Base-by-base conservation (phyloP, 2,888 invertebrate species). In the Ectemnius cavifrons region DNA sequence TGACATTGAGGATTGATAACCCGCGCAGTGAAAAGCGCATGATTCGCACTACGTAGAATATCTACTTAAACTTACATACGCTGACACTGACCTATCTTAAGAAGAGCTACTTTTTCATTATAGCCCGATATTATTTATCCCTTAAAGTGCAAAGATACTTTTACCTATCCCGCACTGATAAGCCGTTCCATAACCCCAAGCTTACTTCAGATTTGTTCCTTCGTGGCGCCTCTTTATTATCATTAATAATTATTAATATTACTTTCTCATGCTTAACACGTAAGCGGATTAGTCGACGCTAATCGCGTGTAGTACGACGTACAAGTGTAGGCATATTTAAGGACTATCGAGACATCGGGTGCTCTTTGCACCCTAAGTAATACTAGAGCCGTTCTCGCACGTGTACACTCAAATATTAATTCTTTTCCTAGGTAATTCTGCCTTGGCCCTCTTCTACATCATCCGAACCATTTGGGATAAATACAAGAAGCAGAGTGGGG, bases 1-100 rank as follows among this genome's bases (percentile, higher is more conserved):
- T 78, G 78, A 77, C 78, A 69, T 71, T 56, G 68, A 78, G 66
- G 67, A 71, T 73, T 71, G 70, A 65, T 77, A 66, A 73, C 66
- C 64, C 45, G n/a, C 77, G 76, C 77, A 76, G 52, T 23, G n/a
- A 14, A 52, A n/a, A 52, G 52, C 14, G 52, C 52, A 52, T 14
- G 52, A 4, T 52, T 52, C 52, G 52, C 37, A 37, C 58, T 16
- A 16, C 16, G 23, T 20, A 20, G 11, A 46, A 28, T 61, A 46
- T 28, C 64, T 64, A 71, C 57, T 76, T 76, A 62, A 67, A 61
- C 13, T 4, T 37, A 6, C 11, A 37, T 37, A 37, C 37, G 5
- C 11, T 37, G 8, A 37, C 37, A 37, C 37, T 37, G 37, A 37
- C 37, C 37, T 37, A 37, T 37, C 37, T 6, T 37, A 37, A 37